Conservation (phyloP, 2,797 vertebrate species). For the Acanthurus leucopareius region DNA sequence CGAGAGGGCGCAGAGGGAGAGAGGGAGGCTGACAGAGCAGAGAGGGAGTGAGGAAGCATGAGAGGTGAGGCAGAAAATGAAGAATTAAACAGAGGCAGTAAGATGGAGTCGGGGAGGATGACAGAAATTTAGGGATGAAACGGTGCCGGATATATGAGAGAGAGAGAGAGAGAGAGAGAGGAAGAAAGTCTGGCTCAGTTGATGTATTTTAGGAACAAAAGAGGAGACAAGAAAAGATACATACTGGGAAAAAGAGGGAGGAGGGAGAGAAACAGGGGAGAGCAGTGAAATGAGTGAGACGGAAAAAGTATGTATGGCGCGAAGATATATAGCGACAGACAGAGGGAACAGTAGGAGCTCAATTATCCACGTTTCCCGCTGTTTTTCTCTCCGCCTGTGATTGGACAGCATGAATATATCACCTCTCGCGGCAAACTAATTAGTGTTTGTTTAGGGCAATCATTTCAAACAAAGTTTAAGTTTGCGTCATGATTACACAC, state of each 20-base stretch:
- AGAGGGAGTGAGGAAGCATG: conserved; percentile 48
- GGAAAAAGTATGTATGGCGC: conserved; percentile 26
- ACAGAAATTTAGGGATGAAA: conserved; percentile 49
- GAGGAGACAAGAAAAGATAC: background rate
- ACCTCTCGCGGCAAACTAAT: conserved; percentile 70
- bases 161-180: background rate
- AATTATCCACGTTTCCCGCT: conserved; percentile 77
- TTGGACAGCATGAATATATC: conserved; percentile 73
- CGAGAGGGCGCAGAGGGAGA: conserved; percentile 30
- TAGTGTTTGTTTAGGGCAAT: conserved; percentile 74
- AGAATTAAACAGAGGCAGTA: conserved; percentile 58
- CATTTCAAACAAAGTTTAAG: conserved; percentile 73
- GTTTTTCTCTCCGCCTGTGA: conserved; percentile 62
- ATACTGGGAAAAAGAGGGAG: background rate
- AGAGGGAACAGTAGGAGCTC: conserved; percentile 67
- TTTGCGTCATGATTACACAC: conserved; percentile 66
- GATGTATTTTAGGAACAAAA: conserved; percentile 20
- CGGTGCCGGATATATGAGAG: background rate
- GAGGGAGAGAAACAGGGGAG: background rate
- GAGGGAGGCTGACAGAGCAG: conserved; percentile 52
- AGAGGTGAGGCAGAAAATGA: conserved; percentile 75
- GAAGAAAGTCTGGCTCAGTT: conserved; percentile 4
- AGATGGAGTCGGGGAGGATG: conserved; percentile 33
- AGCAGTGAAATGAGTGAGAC: background rate
- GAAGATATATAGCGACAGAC: conserved; percentile 49